Conservation (phyloP, 2,888 invertebrate genomes). For the Parnassius orleans region DNA sequence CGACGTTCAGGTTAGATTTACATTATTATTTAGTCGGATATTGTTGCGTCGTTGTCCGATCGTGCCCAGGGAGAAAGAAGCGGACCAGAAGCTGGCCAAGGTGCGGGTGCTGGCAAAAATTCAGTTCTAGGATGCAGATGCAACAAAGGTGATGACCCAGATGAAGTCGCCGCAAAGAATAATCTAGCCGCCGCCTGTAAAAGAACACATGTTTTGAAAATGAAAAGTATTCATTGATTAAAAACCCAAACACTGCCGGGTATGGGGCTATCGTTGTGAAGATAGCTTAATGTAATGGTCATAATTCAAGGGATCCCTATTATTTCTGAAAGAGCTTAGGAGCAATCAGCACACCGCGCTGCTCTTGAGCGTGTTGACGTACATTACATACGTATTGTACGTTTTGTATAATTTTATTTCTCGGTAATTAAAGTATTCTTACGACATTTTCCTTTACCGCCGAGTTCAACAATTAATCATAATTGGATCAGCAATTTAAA, state of each 20-base stretch:
- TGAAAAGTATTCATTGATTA: background rate
- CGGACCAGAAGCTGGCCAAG: constrained; percentile 69
- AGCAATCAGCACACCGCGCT: no score
- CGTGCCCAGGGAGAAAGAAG: constrained; percentile 69
- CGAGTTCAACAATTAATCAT: no score
- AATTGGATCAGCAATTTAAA: no score
- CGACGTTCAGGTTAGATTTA: background rate
- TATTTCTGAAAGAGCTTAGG: no score
- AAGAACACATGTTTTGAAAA: constrained; percentile 4
- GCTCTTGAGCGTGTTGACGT: no score
- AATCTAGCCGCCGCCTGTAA: constrained; percentile 68
- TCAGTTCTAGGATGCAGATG: constrained; percentile 68
- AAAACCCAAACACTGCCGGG: background rate
- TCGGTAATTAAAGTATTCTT: no score
- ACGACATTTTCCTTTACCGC: no score
- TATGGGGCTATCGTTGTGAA: no score
- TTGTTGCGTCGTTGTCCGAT: constrained; percentile 67
- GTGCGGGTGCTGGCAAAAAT: constrained; percentile 62
- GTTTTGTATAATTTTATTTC: no score
- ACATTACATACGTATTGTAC: no score
- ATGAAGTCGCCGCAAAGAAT: constrained; percentile 57
- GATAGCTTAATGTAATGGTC: no score
- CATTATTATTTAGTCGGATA: constrained; percentile 52
- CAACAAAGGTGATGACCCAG: constrained; percentile 53
- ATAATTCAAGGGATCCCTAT: no score